Evolutionary conservation across 2,888 invertebrate genomes (phyloP), one percentile per base, ranked within the genome.

Genomic region (Cheilosia impressa): DNA sequence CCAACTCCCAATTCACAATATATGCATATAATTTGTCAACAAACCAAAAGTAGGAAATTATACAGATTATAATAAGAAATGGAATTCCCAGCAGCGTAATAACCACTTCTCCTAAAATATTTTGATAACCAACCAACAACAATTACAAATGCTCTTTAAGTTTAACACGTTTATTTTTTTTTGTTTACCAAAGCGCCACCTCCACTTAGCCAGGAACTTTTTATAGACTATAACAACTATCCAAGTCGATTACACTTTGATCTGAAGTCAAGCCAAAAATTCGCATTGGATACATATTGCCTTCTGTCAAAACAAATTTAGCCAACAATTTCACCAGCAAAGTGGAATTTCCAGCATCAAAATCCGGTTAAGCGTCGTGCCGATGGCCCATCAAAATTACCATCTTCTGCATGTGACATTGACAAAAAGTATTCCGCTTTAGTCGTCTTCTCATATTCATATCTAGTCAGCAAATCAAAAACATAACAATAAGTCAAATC

Each of bases 321-420:
- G 13, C 10, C 27, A 15, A 27, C 6, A 65, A n/a, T 31, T 13
- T n/a, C 31, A 69, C n/a, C 17, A 55, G 27, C 38, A 45, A 71
- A 60, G 10, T 43, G 72, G 72, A 53, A 50, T 62, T 72, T 27
- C 72, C 72, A 52, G 52, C 19, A 10, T 31, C 7, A 1, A 62
- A 72, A 72, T 60, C 72, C 72, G 62, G 72, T 72, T 72, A 15
- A 52, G 27, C 19, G 41, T 22, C 19, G 24, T 45, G 22, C 38
- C 38, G 24, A 27, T 62, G n/a, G 17, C 6, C 27, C 43, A 19
- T 45, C 31, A 17, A 53, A 62, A 47, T 43, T 50, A 52, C 34
- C 41, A 50, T 60, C 50, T 19, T 60, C 47, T 58, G 58, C 58
- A 43, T 52, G 13, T 43, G 60, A 60, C 60, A 41, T 41, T 60